These are phyloP conservation scores for Oceanodroma tethys DNA, from an alignment of 2,113 vertebrate species.

Conservation along the genomic window DNA sequence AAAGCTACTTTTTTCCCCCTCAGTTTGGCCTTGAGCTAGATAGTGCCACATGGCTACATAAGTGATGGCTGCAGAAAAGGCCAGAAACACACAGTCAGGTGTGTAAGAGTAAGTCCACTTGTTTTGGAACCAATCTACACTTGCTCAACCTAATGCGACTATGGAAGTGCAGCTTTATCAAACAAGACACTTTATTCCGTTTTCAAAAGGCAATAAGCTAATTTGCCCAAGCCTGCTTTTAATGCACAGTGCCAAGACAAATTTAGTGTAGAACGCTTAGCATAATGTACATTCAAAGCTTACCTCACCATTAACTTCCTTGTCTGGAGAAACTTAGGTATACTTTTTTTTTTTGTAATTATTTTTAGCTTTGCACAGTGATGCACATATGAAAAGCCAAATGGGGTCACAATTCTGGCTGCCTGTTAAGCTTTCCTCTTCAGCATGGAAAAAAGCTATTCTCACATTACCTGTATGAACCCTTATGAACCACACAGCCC, in stretches of 20 bases:
- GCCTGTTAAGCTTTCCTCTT: not conserved
- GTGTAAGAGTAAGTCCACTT: not conserved
- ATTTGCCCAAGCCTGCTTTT: not conserved
- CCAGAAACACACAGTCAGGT: not conserved
- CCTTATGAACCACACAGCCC: not conserved
- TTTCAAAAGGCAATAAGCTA: not conserved
- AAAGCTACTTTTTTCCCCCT: not conserved
- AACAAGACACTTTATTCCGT: not conserved
- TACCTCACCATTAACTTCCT: not conserved
- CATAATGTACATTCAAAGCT: not conserved
- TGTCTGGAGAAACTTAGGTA: not conserved
- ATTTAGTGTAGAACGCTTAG: not conserved
- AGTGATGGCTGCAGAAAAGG: not conserved
- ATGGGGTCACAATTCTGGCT: not conserved
- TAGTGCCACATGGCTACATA: fast-evolving
- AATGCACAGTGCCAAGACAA: not conserved
- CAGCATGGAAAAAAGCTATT: not conserved
- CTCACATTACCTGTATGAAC: not conserved
- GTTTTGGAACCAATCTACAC: not conserved
- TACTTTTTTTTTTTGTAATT: not conserved
- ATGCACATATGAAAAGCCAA: not conserved
- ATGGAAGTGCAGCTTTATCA: not conserved
- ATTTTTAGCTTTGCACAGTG: not conserved
- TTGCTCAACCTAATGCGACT: fast-evolving
- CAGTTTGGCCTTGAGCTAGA: not conserved